Evolutionary conservation across 2,888 invertebrate genomes (phyloP).

Genomic region (Polyommatus iphigenia): DNA sequence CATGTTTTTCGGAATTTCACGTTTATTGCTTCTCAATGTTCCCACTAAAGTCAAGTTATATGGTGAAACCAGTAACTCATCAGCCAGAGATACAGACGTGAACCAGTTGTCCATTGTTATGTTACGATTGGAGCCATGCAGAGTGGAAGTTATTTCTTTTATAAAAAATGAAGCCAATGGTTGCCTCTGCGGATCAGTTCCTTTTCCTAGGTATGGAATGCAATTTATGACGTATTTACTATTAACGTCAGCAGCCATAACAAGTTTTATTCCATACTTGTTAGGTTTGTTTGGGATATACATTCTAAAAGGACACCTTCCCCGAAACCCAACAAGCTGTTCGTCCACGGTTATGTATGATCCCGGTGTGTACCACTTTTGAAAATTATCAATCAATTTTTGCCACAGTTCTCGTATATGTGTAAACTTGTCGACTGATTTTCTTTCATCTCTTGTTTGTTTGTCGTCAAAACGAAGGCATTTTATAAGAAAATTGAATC

Average conservation of each 20-base stretch:
- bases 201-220: conserved; percentile 26
- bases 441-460: conserved; percentile 32
- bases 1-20: too few relatives aligned
- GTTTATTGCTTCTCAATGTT: conserved; percentile 30
- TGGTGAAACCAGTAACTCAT: conserved; percentile 18
- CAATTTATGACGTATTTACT: conserved; percentile 21
- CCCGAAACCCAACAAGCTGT: conserved; percentile 22
- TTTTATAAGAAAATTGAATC: conserved; percentile 16
- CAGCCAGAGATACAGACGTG: conserved; percentile 32
- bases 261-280: conserved; percentile 24
- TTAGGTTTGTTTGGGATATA: conserved; percentile 23
- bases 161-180: conserved; percentile 19
- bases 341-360: conserved; percentile 34
- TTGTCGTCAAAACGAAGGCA: conserved; percentile 32
- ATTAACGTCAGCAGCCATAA: conserved; percentile 22
- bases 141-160: conserved; percentile 20
- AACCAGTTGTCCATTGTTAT: conserved; percentile 36
- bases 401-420: conserved; percentile 37
- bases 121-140: conserved; percentile 34
- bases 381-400: conserved; percentile 38
- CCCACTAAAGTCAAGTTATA: conserved; percentile 30
- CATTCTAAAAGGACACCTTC: conserved; percentile 16
- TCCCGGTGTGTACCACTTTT: conserved; percentile 38
- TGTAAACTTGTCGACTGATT: conserved; percentile 22
- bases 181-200: not conserved